Conservation (phyloP, 2,113 vertebrate species). For the Nicator chloris region DNA sequence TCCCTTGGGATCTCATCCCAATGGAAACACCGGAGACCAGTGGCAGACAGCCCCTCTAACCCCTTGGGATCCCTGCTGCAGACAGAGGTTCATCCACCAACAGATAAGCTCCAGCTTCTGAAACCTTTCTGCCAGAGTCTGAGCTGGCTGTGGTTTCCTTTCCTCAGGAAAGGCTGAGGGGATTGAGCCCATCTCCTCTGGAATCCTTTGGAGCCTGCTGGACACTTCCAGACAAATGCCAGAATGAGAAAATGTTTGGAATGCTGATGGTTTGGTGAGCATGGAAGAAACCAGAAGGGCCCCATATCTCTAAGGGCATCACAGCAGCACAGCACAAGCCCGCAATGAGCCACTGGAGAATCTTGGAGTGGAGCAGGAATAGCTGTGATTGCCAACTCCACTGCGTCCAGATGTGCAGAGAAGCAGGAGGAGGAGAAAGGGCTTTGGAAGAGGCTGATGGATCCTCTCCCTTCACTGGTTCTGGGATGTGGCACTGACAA, state of each 20-base stretch:
- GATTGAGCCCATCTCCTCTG: not conserved
- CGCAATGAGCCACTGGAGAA: fast-evolving
- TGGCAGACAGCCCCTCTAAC: not conserved
- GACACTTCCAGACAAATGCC: not conserved
- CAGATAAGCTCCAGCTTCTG: not conserved
- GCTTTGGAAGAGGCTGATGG: not conserved
- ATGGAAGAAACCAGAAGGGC: not conserved
- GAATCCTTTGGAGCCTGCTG: not conserved
- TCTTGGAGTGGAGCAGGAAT: not conserved
- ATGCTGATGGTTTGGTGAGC: not conserved
- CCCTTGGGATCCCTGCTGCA: not conserved
- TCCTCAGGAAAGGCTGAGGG: not conserved
- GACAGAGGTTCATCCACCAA: not conserved
- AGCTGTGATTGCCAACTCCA: not conserved
- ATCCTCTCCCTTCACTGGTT: not conserved
- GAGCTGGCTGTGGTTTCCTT: not conserved
- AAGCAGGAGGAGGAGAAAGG: not conserved
- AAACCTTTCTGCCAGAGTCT: not conserved
- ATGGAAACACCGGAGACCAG: fast-evolving
- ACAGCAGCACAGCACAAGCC: not conserved
- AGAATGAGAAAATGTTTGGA: not conserved
- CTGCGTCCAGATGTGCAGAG: too few species aligned
- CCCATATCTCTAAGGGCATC: not conserved
- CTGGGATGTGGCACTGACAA: not conserved
- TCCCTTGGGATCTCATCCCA: not conserved